These are phyloP conservation scores for Hippolais icterina DNA, from an alignment of 2,113 vertebrate genomes.

Conservation along the genomic window DNA sequence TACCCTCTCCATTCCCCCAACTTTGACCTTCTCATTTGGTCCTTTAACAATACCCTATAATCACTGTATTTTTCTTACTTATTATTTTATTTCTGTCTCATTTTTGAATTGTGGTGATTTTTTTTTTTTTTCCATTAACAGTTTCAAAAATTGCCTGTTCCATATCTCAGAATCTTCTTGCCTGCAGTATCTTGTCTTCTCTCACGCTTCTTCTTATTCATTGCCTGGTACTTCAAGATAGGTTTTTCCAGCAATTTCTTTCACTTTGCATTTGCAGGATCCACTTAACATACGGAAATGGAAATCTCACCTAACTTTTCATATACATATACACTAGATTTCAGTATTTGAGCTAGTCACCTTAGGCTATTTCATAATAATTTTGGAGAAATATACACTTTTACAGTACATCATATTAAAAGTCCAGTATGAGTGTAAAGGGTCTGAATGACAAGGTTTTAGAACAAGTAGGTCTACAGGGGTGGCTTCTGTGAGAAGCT, in stretches of 20 bases:
- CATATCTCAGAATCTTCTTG: background rate
- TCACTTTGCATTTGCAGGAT: background rate
- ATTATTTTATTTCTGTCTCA: background rate
- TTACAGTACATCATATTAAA: background rate
- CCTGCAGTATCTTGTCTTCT: background rate
- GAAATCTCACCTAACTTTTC: background rate
- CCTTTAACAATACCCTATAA: background rate
- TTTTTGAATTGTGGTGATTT: background rate
- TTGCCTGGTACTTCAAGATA: background rate
- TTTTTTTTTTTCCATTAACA: background rate
- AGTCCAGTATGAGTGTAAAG: background rate
- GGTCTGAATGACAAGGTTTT: background rate
- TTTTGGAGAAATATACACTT: background rate
- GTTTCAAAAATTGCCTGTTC: background rate
- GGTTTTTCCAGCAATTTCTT: background rate
- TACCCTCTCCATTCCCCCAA: background rate
- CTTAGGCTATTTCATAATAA: background rate
- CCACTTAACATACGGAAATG: background rate
- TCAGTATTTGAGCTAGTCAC: background rate
- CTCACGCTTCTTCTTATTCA: background rate
- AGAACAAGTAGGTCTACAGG: background rate
- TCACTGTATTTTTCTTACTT: background rate
- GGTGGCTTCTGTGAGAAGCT: background rate
- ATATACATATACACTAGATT: background rate
- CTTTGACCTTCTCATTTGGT: background rate